Evolutionary conservation across 2,888 invertebrate species (phyloP).

Genomic region (Schizotus pectinicornis): DNA sequence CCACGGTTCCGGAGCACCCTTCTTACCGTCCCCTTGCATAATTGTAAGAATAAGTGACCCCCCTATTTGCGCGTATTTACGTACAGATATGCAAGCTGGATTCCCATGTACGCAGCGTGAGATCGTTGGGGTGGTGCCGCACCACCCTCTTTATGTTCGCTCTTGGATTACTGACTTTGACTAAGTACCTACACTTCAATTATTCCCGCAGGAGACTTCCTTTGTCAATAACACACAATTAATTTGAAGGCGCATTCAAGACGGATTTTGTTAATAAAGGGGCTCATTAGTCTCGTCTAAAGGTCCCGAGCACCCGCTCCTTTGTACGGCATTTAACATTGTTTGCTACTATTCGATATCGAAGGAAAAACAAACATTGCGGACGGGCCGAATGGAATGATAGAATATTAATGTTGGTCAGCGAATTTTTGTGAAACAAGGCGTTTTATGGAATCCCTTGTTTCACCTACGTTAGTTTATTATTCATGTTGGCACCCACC

Average conservation of each 20-base stretch:
- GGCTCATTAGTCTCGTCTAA: no score
- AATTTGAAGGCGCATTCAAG: slow-evolving; percentile 13
- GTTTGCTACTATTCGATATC: no score
- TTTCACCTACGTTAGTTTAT: no score
- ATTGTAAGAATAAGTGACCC: slow-evolving; percentile 41
- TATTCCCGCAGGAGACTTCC: slow-evolving; percentile 17
- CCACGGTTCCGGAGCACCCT: slow-evolving; percentile 28
- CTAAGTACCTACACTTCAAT: slow-evolving; percentile 37
- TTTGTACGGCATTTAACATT: no score
- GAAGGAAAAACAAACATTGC: no score
- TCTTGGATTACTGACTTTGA: slow-evolving; percentile 31
- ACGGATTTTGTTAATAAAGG: not conserved
- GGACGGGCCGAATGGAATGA: no score
- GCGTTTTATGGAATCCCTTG: no score
- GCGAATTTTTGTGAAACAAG: no score
- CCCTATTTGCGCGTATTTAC: slow-evolving; percentile 40
- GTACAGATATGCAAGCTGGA: slow-evolving; percentile 39
- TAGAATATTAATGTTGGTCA: no score
- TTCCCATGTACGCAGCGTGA: slow-evolving; percentile 45
- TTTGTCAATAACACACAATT: slow-evolving; percentile 18
- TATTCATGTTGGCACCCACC: no score
- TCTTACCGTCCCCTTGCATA: slow-evolving; percentile 30
- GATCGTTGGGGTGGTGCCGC: slow-evolving; percentile 43
- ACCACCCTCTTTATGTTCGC: slow-evolving; percentile 29
- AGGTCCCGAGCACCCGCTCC: no score